These are phyloP conservation scores for Leucophenga montana DNA, from an alignment of 2,888 invertebrate genomes.

Conservation along the genomic window DNA sequence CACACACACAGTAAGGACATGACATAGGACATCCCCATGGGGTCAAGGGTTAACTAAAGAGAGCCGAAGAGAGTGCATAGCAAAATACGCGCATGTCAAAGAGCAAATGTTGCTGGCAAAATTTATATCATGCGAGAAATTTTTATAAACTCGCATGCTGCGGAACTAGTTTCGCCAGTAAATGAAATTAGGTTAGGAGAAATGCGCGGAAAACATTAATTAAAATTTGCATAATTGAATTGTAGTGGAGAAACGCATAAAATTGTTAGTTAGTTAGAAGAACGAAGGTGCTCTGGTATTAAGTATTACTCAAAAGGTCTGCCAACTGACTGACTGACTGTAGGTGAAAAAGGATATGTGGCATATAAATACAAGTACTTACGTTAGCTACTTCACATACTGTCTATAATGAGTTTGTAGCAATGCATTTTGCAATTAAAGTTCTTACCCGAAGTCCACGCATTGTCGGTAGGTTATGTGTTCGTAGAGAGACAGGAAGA, in stretches of 20 bases:
- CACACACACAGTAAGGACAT: too few species aligned
- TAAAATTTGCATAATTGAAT: neutral
- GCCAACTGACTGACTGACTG: too few species aligned
- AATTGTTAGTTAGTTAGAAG: neutral
- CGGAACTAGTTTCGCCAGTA: neutral
- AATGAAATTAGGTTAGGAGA: too few species aligned
- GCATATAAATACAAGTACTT: too few species aligned
- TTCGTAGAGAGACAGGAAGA: too few species aligned
- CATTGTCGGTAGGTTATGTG: too few species aligned
- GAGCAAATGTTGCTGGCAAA: neutral
- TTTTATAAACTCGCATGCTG: slow-evolving; percentile 33
- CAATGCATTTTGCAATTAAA: slow-evolving; percentile 27
- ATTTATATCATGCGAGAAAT: slow-evolving; percentile 48
- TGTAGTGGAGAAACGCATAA: neutral
- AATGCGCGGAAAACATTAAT: too few species aligned
- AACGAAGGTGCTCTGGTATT: too few species aligned
- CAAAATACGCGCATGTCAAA: neutral
- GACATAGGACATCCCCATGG: neutral
- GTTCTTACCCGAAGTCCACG: slow-evolving; percentile 10
- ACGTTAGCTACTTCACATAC: slow-evolving; percentile 40
- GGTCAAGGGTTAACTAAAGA: slow-evolving; percentile 32
- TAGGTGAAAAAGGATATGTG: too few species aligned
- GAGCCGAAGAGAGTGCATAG: slow-evolving; percentile 28
- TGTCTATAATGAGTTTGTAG: slow-evolving; percentile 50
- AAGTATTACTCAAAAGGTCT: too few species aligned